Evolutionary conservation across 2,888 invertebrate species (phyloP), one percentile per base, ranked within the genome.

Genomic region (Pseudeuparius sepicola): DNA sequence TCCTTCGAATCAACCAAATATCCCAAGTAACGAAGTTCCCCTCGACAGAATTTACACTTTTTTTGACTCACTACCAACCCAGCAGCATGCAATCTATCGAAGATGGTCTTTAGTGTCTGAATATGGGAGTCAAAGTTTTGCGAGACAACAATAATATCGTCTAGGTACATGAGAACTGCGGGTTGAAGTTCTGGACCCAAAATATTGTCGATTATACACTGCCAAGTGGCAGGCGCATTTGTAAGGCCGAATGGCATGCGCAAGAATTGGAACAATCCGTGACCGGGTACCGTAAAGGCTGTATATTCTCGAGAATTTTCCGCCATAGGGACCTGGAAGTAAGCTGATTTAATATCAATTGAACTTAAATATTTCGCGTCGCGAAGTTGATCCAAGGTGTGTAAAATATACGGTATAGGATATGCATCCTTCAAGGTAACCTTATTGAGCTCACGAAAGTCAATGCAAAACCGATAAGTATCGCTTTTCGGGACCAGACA

Each of bases 191-290:
- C 40, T 4, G 24, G 24, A 3, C 40, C 37, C 10, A 42, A 12
- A 6, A 30, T 29, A 7, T 2, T 7, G 25, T 40, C 36, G 7
- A 40, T 27, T 4, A 37, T 5, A 11, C 40, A n/a, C 17, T 35
- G 37, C 35, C 37, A 41, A 10, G 38, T 38, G 2, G 27, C 36
- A 2, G 42, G 36, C 4, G 26, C 11, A 16, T 36, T 36, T 11
- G 24, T 17, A 4, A 34, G 16, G 3, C 40, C 33, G 16, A 38
- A 42, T 1, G 36, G 33, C 30, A 43, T 20, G n/a, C 39, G 7
- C n/a, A 26, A 34, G 11, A 39, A 43, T 23, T 39, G 39, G 24
- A 27, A 42, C 2, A 41, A 12, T 4, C 26, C 26, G 3, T 15
- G 11, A 9, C 16, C 12, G 14, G 20, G 13, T 2, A 38, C 29